Evolutionary conservation across 2,888 invertebrate genomes (phyloP).

Genomic region (Electrophaes corylata): DNA sequence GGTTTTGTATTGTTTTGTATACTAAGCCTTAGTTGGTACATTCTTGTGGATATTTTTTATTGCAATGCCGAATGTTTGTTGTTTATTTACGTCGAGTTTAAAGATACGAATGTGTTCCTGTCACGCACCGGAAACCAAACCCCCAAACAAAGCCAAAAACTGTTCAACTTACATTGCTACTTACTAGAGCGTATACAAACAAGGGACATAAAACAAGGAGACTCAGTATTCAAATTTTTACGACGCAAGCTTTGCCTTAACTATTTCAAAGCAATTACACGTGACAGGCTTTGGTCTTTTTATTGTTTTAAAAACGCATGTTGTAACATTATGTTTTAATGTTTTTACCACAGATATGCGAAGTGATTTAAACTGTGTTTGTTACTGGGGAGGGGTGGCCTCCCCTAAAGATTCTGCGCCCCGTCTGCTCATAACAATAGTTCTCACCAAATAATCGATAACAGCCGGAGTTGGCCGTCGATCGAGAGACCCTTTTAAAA

Average conservation of each 20-base stretch:
- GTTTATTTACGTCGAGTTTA: constrained; percentile 13
- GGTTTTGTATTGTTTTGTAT: no score
- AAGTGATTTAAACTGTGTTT: constrained; percentile 25
- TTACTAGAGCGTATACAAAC: constrained; percentile 21
- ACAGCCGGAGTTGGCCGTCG: constrained; percentile 43
- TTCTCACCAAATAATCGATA: constrained; percentile 79
- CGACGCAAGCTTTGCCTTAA: constrained; percentile 18
- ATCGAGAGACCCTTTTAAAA: constrained; percentile 37
- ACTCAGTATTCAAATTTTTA: constrained; percentile 26
- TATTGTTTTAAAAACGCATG: constrained; percentile 21
- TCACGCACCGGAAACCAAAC: constrained; percentile 30
- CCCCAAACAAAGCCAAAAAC: constrained; percentile 15
- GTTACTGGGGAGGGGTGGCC: constrained; percentile 43
- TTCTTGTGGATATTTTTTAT: not conserved
- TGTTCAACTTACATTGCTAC: constrained; percentile 6
- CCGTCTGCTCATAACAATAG: constrained; percentile 71
- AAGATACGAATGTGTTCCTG: constrained; percentile 19
- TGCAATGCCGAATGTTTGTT: not conserved
- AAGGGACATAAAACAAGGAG: constrained; percentile 24
- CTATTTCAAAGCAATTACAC: constrained; percentile 24
- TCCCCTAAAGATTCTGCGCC: constrained; percentile 77
- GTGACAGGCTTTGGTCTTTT: constrained; percentile 18
- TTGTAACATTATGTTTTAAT: constrained; percentile 23
- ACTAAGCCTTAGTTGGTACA: not conserved
- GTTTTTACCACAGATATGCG: constrained; percentile 27